Conservation (phyloP, 35 echinoderm and acorn worm genomes). For the Stichopus chloronotus region DNA sequence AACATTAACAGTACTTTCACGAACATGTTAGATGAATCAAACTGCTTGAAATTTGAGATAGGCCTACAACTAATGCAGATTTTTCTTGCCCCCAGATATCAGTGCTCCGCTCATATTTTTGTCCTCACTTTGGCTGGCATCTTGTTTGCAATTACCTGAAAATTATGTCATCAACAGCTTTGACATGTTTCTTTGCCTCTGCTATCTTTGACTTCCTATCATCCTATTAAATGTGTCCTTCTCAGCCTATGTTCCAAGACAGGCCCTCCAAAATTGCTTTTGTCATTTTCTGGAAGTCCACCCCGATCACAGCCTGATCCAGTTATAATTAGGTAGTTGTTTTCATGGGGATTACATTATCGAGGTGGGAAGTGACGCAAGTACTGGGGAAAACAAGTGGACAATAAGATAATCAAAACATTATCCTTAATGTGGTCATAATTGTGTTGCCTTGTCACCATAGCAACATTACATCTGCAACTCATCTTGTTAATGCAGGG, state of each 20-base stretch:
- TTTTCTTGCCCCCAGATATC: too few species aligned
- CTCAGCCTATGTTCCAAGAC: neutral
- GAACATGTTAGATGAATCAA: too few species aligned
- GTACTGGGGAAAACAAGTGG: neutral
- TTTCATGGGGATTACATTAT: neutral
- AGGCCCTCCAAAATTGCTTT: neutral
- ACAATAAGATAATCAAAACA: neutral
- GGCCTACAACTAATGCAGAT: too few species aligned
- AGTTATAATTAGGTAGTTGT: neutral
- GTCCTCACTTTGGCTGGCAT: too few species aligned
- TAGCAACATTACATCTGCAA: neutral
- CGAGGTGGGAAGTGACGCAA: neutral
- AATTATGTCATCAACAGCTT: too few species aligned
- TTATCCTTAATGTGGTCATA: neutral
- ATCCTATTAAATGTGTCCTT: neutral
- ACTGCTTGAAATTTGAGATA: too few species aligned
- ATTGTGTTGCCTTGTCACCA: neutral
- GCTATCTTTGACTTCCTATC: neutral
- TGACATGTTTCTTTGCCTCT: neutral
- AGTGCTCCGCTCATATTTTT: too few species aligned
- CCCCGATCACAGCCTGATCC: neutral
- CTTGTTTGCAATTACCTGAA: too few species aligned
- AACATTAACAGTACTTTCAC: too few species aligned
- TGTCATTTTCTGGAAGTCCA: conserved; percentile 6
- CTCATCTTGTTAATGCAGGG: neutral